Evolutionary conservation across 2,113 vertebrate genomes (phyloP), one percentile per base, ranked within the genome.

Genomic region (Pionites leucogaster): DNA sequence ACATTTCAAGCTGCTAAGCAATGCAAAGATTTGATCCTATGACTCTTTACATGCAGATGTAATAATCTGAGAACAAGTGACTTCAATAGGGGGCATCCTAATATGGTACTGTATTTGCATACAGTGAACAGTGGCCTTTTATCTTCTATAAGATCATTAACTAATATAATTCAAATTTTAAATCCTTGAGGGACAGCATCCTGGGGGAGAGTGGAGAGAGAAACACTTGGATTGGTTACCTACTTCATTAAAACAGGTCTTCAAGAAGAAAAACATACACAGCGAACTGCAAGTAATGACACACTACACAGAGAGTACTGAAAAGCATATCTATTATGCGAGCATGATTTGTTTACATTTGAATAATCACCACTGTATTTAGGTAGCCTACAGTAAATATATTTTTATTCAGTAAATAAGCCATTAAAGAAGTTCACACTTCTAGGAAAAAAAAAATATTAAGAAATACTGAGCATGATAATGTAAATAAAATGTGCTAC

Each of bases 201-300:
- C 17, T 8, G 29, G 12, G 4, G 6, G 15, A 6, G 5, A 7
- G 3, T 4, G 13, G 17, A 17, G 2, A 11, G 5, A 9, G 28
- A 71, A 77, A 39, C 27, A 81, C 11, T n/a, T 49, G 41, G 3
- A 60, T 11, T 49, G 10, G 37, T 53, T 63, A 52, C 20, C 28
- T 33, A 39, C 5, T 3, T n/a, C 78, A 81, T 0, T 67, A 80
- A 92, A 79, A 88, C 29, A 84, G 46, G 70, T 33, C 64, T 89
- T 82, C 55, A 63, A 67, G 37, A 86, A 41, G 10, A 65, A 75
- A 75, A 89, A 37, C 23, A 64, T 17, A n/a, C 10, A 20, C 49
- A n/a, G 20, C 8, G 53, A 83, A 81, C 16, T 44, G 41, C 19
- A 81, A 86, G 53, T 42, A 70, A 25, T 46, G 25, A 67, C 13